Conservation (phyloP, 1,140 invertebrate species). For the Anoplolepis gracilipes region DNA sequence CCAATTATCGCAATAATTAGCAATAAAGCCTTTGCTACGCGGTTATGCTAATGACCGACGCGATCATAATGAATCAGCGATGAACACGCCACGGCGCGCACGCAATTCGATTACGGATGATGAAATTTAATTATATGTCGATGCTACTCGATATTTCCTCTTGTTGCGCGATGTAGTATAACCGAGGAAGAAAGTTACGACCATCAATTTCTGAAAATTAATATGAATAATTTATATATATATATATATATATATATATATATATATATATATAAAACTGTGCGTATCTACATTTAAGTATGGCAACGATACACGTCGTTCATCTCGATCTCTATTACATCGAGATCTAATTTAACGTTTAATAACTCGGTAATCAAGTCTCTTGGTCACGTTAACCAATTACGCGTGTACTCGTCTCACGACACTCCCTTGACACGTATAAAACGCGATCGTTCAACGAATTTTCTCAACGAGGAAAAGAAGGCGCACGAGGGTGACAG, state of each 20-base stretch:
- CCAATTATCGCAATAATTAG: slow-evolving; percentile 61
- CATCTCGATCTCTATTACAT: slow-evolving; percentile 37
- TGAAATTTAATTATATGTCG: slow-evolving; percentile 54
- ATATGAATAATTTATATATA: slow-evolving; percentile 30
- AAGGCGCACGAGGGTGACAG: slow-evolving; percentile 13
- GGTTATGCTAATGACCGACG: slow-evolving; percentile 60
- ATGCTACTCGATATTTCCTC: slow-evolving; percentile 52
- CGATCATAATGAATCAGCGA: slow-evolving; percentile 59
- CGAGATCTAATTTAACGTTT: slow-evolving; percentile 54
- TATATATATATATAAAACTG: not conserved
- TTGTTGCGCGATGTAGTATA: not conserved
- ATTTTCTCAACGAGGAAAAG: slow-evolving; percentile 42
- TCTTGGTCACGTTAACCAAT: slow-evolving; percentile 50
- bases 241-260: not conserved
- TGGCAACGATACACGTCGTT: slow-evolving; percentile 14
- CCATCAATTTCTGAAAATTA: slow-evolving; percentile 39
- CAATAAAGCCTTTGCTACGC: slow-evolving; percentile 54
- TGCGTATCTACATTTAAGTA: not conserved
- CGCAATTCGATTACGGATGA: slow-evolving; percentile 57
- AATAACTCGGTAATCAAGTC: slow-evolving; percentile 53
- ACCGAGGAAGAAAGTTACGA: slow-evolving; percentile 14
- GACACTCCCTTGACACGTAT: slow-evolving; percentile 40
- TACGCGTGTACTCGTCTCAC: slow-evolving; percentile 31
- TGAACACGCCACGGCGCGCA: slow-evolving; percentile 47
- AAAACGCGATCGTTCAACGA: slow-evolving; percentile 50